Percentiles rank a stretch among this genome's conserved stretches.
Evolutionary conservation across 2,797 vertebrate species (phyloP).

Genomic region (Philypnodon macrostomus): DNA sequence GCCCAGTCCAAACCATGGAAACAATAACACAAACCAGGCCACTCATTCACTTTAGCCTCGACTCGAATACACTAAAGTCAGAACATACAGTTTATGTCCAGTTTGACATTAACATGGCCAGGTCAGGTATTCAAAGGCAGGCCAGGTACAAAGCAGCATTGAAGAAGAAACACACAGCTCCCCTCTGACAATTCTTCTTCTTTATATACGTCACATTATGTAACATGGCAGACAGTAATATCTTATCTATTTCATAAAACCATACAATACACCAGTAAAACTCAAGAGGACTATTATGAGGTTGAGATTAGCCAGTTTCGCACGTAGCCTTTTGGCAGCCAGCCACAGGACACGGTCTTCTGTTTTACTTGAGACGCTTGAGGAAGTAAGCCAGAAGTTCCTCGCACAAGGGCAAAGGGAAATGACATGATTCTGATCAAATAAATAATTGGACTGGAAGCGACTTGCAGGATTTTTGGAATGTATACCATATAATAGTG

Average conservation of each 20-base stretch:
- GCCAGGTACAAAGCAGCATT: constrained; percentile 2
- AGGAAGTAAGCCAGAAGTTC: constrained; percentile 41
- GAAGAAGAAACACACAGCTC: constrained; percentile 20
- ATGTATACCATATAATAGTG: background rate
- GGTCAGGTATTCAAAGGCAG: constrained; percentile 20
- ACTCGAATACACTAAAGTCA: constrained; percentile 10
- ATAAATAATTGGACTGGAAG: constrained; percentile 5
- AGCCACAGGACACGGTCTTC: constrained; percentile 47
- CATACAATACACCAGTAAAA: constrained; percentile 27
- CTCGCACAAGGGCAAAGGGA: constrained; percentile 28
- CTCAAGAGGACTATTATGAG: constrained; percentile 35
- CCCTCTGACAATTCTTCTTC: too few species aligned
- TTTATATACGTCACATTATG: background rate
- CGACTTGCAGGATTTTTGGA: background rate
- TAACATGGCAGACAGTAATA: constrained; percentile 8
- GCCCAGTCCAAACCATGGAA: constrained; percentile 34
- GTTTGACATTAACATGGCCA: constrained; percentile 42
- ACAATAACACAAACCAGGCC: constrained; percentile 45
- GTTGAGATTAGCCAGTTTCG: constrained; percentile 38
- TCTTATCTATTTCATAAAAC: constrained; percentile 9
- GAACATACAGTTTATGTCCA: constrained; percentile 19
- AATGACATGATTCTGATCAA: constrained; percentile 39
- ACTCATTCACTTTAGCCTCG: constrained; percentile 43
- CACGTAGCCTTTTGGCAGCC: constrained; percentile 45
- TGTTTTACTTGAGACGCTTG: constrained; percentile 20